Conservation (phyloP, 2,888 invertebrate species). For the Ennomos quercinarius region DNA sequence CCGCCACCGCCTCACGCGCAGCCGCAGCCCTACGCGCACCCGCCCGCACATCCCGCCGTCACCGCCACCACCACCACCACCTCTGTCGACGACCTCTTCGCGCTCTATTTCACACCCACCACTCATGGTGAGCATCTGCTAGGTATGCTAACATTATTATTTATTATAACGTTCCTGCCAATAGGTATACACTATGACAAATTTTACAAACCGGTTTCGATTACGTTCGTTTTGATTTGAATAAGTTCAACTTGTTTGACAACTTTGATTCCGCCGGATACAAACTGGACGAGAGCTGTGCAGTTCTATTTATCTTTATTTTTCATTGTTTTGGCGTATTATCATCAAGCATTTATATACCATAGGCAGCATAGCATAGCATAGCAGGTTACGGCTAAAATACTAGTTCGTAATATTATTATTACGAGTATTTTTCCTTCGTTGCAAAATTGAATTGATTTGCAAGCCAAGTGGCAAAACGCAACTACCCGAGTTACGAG, state of each 20-base stretch:
- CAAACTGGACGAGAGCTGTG: slow-evolving; percentile 32
- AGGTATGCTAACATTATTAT: slow-evolving; percentile 32
- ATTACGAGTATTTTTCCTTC: no score
- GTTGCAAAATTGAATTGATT: no score
- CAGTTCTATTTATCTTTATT: slow-evolving; percentile 22
- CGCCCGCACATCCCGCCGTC: slow-evolving; percentile 66
- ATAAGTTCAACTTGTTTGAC: slow-evolving; percentile 42
- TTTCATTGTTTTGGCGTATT: not conserved
- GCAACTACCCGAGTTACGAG: no score
- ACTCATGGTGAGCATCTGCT: slow-evolving; percentile 82
- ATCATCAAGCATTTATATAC: no score
- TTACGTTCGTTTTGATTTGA: slow-evolving; percentile 36
- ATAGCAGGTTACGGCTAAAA: no score
- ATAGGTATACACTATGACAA: slow-evolving; percentile 25
- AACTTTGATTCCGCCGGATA: slow-evolving; percentile 36
- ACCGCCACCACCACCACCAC: slow-evolving; percentile 74
- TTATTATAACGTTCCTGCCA: slow-evolving; percentile 1
- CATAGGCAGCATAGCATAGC: no score
- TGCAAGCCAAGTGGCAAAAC: no score
- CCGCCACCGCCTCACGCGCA: slow-evolving; percentile 78
- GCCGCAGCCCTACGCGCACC: slow-evolving; percentile 72
- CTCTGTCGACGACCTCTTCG: slow-evolving; percentile 91
- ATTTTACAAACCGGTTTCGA: slow-evolving; percentile 39
- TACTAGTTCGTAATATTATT: no score
- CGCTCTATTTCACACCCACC: slow-evolving; percentile 89